Base-by-base conservation (phyloP, 2,797 vertebrate genomes). In the Nasua narica region DNA sequence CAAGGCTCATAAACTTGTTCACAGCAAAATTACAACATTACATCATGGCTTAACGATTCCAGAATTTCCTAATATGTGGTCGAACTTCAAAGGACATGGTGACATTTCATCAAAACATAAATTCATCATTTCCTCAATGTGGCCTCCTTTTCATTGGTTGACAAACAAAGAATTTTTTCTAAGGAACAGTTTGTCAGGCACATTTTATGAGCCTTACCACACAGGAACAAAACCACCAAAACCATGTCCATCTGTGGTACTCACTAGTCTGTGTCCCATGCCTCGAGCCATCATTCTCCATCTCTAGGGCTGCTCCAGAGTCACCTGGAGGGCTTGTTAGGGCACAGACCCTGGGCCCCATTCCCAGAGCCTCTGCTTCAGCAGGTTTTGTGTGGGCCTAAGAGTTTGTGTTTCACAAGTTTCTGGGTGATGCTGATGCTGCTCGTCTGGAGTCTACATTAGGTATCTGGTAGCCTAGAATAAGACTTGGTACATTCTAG, bases 1-100 rank as follows among this genome's bases (percentile, higher is more conserved):
- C 37, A 54, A 83, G 52, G n/a, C 65, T 91, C 21, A 95, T 92
- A 95, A 86, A 67, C 35, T 86, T 62, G 50, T 91, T 95, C 96
- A 87, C 52, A 88, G 82, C 60, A 86, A 77, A 94, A 89, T 76
- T 81, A 67, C 65, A 90, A 87, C 25, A 91, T 97, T 84, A 87
- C 50, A 62, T 96, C 91, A 96, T n/a, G 32, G 48, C 67, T 83
- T 78, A 96, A 94, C 23, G 93, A 96, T 85, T 87, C 50, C 81
- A 96, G 91, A 94, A 94, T 96, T 96, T 97, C 95, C 69, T 87
- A 96, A 95, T 85, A 77, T 95, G 79, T 96, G 91, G 81, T 86
- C 67, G 74, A 65, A 58, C 94, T 95, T 96, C 81, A 94, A 50
- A 96, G 50, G 40, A 96, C 65, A 74, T 37, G 12, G 91, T 97